Evolutionary conservation across 2,797 vertebrate species (phyloP), one percentile per base, ranked within the genome.

Genomic region (Aulostomus chinensis): DNA sequence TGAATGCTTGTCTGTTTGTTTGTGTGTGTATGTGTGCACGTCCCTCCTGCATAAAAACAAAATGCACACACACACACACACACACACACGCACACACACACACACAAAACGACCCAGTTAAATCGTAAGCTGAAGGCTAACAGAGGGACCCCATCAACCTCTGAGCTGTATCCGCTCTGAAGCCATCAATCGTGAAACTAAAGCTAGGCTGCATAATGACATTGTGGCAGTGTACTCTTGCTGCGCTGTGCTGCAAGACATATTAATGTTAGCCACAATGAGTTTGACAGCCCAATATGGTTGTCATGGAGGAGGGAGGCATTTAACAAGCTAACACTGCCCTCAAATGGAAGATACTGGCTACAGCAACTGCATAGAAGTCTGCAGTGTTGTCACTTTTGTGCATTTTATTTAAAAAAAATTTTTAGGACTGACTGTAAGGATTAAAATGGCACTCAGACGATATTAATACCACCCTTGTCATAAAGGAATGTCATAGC

Each of bases 201-300:
- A 84, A 81, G 80, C 79, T 81, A 51, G 78, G 73, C 83, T 69
- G 72, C 78, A 68, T 86, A 88, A 89, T 88, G 86, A 83, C 83
- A 85, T 88, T 89, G 84, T 80, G 83, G 76, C 83, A 74, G 75
- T 83, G 74, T 81, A 73, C 73, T 85, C 51, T 34, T 22, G 24
- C 45, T 35, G 39, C 51, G 46, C 82, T 58, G 68, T 78, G 82
- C 86, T 84, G 85, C 81, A 86, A 86, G 89, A 86, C 78, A 84
- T 80, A 78, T 86, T 90, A 81, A 81, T 89, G 84, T 80, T 83
- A 78, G 50, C 68, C 67, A 80, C 84, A 87, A 89, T 81, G 75
- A 86, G 75, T 82, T 80, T 86, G 86, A 86, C 82, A 81, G 81
- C 71, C 75, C 80, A 79, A 76, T 83, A 73, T 80, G 78, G 66